Base-by-base conservation (phyloP, 2,797 vertebrate species). In the Manis crassicaudata region DNA sequence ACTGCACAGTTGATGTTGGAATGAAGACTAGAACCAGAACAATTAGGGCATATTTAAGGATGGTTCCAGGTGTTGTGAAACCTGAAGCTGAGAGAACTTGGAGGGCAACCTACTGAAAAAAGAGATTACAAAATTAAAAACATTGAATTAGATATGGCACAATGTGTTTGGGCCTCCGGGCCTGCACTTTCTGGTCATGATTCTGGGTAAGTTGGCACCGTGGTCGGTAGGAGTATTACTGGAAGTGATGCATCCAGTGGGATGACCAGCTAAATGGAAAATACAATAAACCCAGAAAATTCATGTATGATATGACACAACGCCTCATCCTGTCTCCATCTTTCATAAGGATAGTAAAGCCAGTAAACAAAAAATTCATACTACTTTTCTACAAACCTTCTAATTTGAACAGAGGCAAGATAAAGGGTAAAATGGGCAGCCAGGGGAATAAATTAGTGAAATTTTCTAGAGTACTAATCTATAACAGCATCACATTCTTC, bases 151-250 rank as follows among this genome's bases (percentile, higher is more conserved):
- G 7, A 40, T 52, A 58, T 20, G 5, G 21, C 7, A 52, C 58
- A 50, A 3, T 29, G 32, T 0, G 3, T 58, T 25, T 3, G 58
- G 35, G 29, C 23, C 0, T 73, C 35, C 35, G 54, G 11, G 2
- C 27, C 35, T 90, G 40, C 2, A 32, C 32, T 70, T 86, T 75
- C 63, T 32, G 70, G 27, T 87, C 40, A 17, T 17, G 11, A 29
- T 25, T 12, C 13, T 35, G 54, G 3, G 3, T 60, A 27, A 12
- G 13, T 32, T 8, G 81, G 13, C 12, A n/a, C 6, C 52, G 23
- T 13, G 20, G 7, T 5, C 17, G 18, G 0, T 46, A 23, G 7
- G 6, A n/a, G 0, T 56, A 20, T 54, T 67, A 6, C 10, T n/a
- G 1, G 16, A 89, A 92, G 40, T 11, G 7, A 27, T 73, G 17